phyloP scores from a whole-genome alignment of 2,888 invertebrate species.

The Anodontia alba region DNA sequence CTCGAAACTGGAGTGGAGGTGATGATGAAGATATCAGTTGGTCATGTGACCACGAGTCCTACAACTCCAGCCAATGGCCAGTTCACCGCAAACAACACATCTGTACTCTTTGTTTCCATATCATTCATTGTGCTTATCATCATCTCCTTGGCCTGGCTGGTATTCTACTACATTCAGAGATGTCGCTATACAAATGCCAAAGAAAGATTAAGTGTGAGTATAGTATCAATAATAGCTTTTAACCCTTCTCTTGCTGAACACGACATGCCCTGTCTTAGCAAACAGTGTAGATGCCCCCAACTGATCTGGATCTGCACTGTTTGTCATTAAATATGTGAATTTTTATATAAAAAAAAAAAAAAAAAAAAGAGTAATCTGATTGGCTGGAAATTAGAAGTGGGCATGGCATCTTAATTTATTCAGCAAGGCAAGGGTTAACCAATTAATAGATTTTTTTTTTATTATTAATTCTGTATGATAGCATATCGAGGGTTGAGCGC shows the following conservation, averaged over 20 bases:
- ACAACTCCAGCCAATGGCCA: conserved; percentile 36
- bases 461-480: too few species aligned
- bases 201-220: conserved; percentile 93
- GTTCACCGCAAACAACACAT: conserved; percentile 89
- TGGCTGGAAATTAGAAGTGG: too few species aligned
- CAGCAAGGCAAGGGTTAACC: too few species aligned
- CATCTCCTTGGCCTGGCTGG: conserved; percentile 96
- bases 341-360: too few species aligned
- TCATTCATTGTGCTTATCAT: conserved; percentile 98
- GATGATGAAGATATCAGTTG: not conserved
- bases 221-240: not conserved
- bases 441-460: too few species aligned
- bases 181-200: conserved; percentile 97
- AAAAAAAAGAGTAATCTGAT: too few species aligned
- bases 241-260: not conserved
- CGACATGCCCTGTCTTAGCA: not conserved
- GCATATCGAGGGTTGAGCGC: too few species aligned
- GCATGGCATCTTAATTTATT: too few species aligned
- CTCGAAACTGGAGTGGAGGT: not conserved
- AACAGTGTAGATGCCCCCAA: not conserved
- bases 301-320: not conserved
- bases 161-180: conserved; percentile 98
- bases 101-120: conserved; percentile 97
- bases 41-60: not conserved
- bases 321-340: too few species aligned